Base-by-base conservation (phyloP, 2,797 vertebrate species). In the Crenuchus spilurus region DNA sequence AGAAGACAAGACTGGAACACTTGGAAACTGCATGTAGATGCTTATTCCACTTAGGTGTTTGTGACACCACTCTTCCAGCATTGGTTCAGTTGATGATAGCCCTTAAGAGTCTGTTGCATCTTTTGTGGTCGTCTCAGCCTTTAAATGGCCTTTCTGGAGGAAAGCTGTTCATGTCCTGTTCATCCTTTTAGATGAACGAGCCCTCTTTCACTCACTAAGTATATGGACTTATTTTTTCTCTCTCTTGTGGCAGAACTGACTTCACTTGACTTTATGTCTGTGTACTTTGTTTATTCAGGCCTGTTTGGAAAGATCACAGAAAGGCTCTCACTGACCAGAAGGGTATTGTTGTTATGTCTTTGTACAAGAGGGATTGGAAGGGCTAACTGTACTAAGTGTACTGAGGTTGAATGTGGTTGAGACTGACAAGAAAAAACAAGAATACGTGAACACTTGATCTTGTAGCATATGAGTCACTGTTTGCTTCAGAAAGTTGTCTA, bases 141-240 rank as follows among this genome's bases (percentile, higher is more conserved):
- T 77, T 55, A 37, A 73, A 80, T 84, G 83, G 82, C 77, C 83
- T 42, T 44, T 74, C 80, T 82, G 79, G 70, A 20, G 16, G 75
- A 75, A 54, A 54, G 42, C 63, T 44, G 31, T 73, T 52, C 80
- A 57, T 78, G 72, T 87, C 76, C 77, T 70, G 72, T 84, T 85
- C 83, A 86, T 83, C 86, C 51, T 84, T 18, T 55, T 66, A 86
- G 81, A 87, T 76, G 83, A 84, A 87, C 80, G 10, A 82, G 84
- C 63, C 80, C 74, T 84, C 82, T 87, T 87, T 87, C 78, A 83
- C 82, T 71, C 44, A 51, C 77, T 80, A 82, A 85, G 87, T 88
- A 87, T 87, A 87, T 87, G 88, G 88, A 85, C 82, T 82, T 5
- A n/a, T 86, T 88, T 91, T 79, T 77, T 80, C 82, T 80, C 78